Evolutionary conservation across 2,113 vertebrate species (phyloP).

Genomic region (Apteryx owenii): DNA sequence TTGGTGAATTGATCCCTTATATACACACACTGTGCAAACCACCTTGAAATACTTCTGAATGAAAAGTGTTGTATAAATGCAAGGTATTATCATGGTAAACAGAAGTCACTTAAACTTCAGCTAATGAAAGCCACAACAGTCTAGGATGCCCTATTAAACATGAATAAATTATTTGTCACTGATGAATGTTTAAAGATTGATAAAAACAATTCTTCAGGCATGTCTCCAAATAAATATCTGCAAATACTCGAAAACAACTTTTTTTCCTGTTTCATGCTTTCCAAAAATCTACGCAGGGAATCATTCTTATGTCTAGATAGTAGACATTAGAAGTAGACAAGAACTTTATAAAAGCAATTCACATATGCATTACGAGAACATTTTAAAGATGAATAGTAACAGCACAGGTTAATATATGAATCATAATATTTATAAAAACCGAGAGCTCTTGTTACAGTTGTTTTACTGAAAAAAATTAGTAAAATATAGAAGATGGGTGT

Average conservation of each 20-base stretch:
- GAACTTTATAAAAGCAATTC: not conserved
- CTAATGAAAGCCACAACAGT: not conserved
- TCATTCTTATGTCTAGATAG: not conserved
- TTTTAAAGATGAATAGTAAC: not conserved
- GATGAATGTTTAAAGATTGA: not conserved
- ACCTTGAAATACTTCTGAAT: not conserved
- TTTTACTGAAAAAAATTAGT: not conserved
- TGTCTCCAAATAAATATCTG: not conserved
- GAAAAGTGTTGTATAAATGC: not conserved
- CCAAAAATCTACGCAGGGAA: not conserved
- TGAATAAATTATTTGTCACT: slow-evolving; percentile 23
- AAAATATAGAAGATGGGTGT: not conserved
- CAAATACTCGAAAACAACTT: not conserved
- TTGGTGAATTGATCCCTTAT: slow-evolving; percentile 28
- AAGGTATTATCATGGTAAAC: slow-evolving; percentile 8
- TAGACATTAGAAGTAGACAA: not conserved
- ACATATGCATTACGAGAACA: not conserved
- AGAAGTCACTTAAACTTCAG: slow-evolving; percentile 12
- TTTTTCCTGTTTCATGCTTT: not conserved
- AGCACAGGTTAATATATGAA: not conserved
- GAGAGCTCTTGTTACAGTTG: not conserved
- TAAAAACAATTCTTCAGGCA: not conserved
- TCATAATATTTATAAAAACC: not conserved
- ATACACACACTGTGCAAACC: not conserved
- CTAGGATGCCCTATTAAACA: not conserved